Conservation (phyloP, 2,888 invertebrate species). For the Parascotia fuliginaria region DNA sequence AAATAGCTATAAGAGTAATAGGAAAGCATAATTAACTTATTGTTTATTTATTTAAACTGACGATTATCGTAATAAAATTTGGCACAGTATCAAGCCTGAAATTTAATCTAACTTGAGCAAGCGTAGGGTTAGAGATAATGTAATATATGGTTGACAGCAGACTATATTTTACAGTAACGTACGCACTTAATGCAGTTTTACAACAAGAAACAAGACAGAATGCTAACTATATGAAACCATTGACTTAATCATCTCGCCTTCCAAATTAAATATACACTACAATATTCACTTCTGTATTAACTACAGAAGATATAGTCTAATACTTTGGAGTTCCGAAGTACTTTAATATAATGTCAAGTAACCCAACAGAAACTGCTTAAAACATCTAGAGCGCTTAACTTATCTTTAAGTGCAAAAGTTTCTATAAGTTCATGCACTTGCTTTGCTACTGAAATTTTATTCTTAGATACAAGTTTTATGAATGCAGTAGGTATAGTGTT, state of each 20-base stretch:
- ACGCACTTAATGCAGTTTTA: too few relatives aligned
- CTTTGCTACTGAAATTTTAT: constrained; percentile 22
- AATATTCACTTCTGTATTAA: background rate
- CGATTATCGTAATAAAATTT: too few relatives aligned
- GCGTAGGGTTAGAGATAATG: too few relatives aligned
- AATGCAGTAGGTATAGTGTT: constrained; percentile 22
- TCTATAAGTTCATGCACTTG: constrained; percentile 28
- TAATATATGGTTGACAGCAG: too few relatives aligned
- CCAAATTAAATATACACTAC: background rate
- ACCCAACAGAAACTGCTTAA: constrained; percentile 33
- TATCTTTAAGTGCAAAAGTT: constrained; percentile 44
- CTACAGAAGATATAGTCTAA: background rate
- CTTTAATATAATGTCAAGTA: constrained; percentile 33
- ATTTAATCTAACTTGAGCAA: too few relatives aligned
- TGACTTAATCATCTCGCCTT: background rate
- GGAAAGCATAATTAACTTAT: too few relatives aligned
- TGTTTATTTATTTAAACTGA: too few relatives aligned
- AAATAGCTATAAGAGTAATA: too few relatives aligned
- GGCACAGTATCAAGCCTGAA: too few relatives aligned
- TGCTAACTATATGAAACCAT: too few relatives aligned
- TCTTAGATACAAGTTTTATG: constrained; percentile 31
- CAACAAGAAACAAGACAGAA: too few relatives aligned
- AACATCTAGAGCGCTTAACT: constrained; percentile 35
- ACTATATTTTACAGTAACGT: too few relatives aligned
- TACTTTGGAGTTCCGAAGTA: constrained; percentile 18